These are phyloP conservation scores for Biston stratarius DNA, from an alignment of 2,888 invertebrate genomes.

Conservation along the genomic window DNA sequence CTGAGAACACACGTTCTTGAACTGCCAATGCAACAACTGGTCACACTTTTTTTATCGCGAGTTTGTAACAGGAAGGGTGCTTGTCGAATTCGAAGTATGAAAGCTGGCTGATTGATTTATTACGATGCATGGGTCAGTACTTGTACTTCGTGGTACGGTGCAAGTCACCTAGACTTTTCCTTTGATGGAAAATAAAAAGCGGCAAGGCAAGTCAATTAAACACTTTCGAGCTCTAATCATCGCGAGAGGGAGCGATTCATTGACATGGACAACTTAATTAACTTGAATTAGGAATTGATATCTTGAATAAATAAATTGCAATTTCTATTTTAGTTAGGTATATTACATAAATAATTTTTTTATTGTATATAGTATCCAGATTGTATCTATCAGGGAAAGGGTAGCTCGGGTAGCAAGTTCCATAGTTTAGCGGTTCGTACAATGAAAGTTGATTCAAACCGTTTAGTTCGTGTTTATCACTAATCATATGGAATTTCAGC, in stretches of 20 bases:
- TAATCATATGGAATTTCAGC: no score
- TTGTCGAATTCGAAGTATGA: slow-evolving; percentile 45
- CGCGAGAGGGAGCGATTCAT: slow-evolving; percentile 44
- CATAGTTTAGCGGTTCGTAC: no score
- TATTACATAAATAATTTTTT: no score
- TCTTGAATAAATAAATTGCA: background rate
- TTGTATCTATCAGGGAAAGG: no score
- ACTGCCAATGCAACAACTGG: slow-evolving; percentile 42
- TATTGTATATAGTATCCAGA: no score
- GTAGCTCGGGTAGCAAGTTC: no score
- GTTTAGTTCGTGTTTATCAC: no score
- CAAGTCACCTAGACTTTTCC: slow-evolving; percentile 38
- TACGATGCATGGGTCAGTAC: slow-evolving; percentile 29
- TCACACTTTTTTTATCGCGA: slow-evolving; percentile 40
- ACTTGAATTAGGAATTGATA: background rate
- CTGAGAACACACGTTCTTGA: slow-evolving; percentile 50
- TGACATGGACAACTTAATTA: slow-evolving; percentile 49
- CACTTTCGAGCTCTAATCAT: slow-evolving; percentile 62
- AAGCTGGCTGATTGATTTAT: slow-evolving; percentile 60
- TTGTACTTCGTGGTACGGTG: slow-evolving; percentile 38
- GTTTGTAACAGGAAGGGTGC: slow-evolving; percentile 44
- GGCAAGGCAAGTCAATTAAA: slow-evolving; percentile 56
- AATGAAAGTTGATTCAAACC: no score
- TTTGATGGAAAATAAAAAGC: slow-evolving; percentile 59
- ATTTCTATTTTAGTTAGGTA: background rate